phyloP scores from a whole-genome alignment of 2,888 invertebrate genomes.

The Hirtodrosophila histrioides region DNA sequence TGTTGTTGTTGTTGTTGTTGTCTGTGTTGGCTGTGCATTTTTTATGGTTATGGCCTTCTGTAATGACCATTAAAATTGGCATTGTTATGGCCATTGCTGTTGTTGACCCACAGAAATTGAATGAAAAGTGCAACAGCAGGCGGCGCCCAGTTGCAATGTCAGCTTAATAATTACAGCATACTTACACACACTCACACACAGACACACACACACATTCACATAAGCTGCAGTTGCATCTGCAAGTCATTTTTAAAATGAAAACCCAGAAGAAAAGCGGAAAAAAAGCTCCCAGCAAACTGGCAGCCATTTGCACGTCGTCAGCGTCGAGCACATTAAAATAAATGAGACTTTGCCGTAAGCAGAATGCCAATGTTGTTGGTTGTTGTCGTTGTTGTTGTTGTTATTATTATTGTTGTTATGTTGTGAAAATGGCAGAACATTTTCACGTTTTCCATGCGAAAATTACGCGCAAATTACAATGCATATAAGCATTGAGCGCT shows the following conservation, averaged over 20 bases:
- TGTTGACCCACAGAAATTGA: conserved; percentile 42
- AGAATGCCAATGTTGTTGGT: conserved; percentile 32
- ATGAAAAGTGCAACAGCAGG: conserved; percentile 54
- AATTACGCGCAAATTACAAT: conserved; percentile 77
- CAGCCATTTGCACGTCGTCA: conserved; percentile 76
- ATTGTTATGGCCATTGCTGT: conserved; percentile 58
- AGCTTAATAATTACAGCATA: conserved; percentile 71
- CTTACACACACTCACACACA: conserved; percentile 14
- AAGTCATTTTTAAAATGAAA: conserved; percentile 59
- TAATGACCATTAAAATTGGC: conserved; percentile 78
- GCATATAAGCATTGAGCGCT: conserved; percentile 58
- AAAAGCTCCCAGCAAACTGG: conserved; percentile 59
- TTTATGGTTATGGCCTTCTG: conserved; percentile 73
- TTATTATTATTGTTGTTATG: conserved; percentile 30
- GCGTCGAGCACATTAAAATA: conserved; percentile 75
- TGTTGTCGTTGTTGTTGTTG: conserved; percentile 19
- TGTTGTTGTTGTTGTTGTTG: conserved; percentile 21
- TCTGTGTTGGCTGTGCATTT: conserved; percentile 49
- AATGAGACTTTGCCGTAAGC: conserved; percentile 76
- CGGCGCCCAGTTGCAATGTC: conserved; percentile 64
- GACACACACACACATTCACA: conserved; percentile 13
- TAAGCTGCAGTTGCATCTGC: conserved; percentile 54
- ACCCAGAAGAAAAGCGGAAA: conserved; percentile 32
- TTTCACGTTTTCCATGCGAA: conserved; percentile 66
- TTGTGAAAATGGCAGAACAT: conserved; percentile 46